Percentiles rank a stretch among this genome's conserved stretches.
Evolutionary conservation across 1,140 invertebrate species (phyloP).

Genomic region (Drosophila busckii): DNA sequence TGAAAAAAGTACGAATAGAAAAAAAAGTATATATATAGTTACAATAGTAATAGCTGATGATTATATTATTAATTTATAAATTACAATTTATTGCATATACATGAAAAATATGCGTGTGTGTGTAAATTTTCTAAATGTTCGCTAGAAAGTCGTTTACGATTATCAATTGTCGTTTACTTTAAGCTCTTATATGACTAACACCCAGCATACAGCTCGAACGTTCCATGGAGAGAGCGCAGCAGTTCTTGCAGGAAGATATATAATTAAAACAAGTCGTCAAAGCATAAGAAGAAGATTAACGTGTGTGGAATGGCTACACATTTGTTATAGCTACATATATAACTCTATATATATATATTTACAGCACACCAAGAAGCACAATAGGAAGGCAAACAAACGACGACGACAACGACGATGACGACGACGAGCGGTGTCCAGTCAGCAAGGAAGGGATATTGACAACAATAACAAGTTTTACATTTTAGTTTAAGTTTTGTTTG

Average conservation of each 20-base stretch:
- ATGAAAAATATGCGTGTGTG: constrained; percentile 17
- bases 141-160: constrained; percentile 18
- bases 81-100: constrained; percentile 33
- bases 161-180: constrained; percentile 20
- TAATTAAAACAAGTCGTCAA: constrained; percentile 3
- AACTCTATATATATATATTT: constrained; percentile 11
- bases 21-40: constrained; percentile 2
- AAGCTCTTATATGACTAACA: constrained; percentile 52
- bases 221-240: constrained; percentile 16
- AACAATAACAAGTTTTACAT: too few species aligned
- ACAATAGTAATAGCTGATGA: too few species aligned
- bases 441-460: background rate
- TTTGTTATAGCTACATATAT: constrained; percentile 7
- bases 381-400: background rate
- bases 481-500: too few species aligned
- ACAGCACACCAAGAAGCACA: background rate
- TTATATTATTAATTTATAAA: constrained; percentile 24
- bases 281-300: background rate
- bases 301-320: constrained; percentile 10
- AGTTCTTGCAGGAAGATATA: constrained; percentile 16
- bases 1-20: constrained; percentile 19
- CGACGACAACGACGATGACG: too few species aligned
- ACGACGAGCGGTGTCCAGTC: too few species aligned
- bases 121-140: constrained; percentile 59
- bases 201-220: too few species aligned